phyloP scores from a whole-genome alignment of 2,113 vertebrate genomes.

The Empidonax alnorum region DNA sequence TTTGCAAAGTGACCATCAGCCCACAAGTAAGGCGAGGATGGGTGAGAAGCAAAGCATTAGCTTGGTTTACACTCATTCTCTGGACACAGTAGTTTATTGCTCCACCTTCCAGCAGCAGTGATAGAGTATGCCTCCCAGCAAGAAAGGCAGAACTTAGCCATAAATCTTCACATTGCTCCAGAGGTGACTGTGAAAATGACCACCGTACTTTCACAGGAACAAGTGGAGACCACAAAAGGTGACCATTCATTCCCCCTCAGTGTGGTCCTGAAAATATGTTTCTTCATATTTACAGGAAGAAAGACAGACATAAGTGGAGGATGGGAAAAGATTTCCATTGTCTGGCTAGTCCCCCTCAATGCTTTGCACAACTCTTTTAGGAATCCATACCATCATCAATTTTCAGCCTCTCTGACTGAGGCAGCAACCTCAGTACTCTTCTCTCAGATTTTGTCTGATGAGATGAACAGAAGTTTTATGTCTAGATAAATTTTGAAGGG shows the following conservation, averaged over 20 bases:
- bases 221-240: background rate
- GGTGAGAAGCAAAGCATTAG: background rate
- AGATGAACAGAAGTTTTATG: background rate
- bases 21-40: rapidly evolving
- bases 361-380: background rate
- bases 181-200: background rate
- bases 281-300: background rate
- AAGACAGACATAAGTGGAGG: background rate
- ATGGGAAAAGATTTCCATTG: background rate
- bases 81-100: background rate
- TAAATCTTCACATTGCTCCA: background rate
- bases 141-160: background rate
- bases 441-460: background rate
- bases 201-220: background rate
- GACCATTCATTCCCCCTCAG: background rate
- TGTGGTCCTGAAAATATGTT: background rate
- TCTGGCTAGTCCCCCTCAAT: background rate
- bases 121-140: background rate
- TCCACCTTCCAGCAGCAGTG: background rate
- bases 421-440: background rate
- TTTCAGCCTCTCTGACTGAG: background rate
- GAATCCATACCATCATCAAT: background rate
- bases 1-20: background rate
- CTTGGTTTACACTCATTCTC: background rate
- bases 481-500: background rate